phyloP scores from a whole-genome alignment of 2,888 invertebrate genomes.

The Drosophila sordidula region DNA sequence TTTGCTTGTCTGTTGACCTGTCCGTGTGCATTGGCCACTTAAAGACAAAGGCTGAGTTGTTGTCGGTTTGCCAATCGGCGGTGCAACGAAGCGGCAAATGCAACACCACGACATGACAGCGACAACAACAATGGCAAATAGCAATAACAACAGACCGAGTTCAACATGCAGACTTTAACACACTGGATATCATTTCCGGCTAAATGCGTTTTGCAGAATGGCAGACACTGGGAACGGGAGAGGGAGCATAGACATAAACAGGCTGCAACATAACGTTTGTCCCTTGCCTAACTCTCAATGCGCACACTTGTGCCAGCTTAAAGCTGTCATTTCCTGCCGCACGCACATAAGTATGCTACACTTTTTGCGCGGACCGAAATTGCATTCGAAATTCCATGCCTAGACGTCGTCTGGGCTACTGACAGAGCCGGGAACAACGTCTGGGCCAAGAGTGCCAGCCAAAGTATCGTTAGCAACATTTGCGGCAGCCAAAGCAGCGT shows the following conservation, averaged over 20 bases:
- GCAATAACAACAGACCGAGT: slow-evolving; percentile 2
- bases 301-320: slow-evolving; percentile 8
- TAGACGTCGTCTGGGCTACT: slow-evolving; percentile 70
- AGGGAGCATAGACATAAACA: slow-evolving; percentile 21
- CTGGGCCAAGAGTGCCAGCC: slow-evolving; percentile 41
- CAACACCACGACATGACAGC: slow-evolving; percentile 71
- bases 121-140: slow-evolving; percentile 21
- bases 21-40: slow-evolving; percentile 71
- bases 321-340: slow-evolving; percentile 25
- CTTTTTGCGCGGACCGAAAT: slow-evolving; percentile 44
- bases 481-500: slow-evolving; percentile 46
- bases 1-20: slow-evolving; percentile 38
- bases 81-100: slow-evolving; percentile 79
- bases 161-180: slow-evolving; percentile 65
- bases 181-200: slow-evolving; percentile 79
- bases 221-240: slow-evolving; percentile 21
- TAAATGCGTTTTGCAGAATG: slow-evolving; percentile 75
- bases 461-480: slow-evolving; percentile 65
- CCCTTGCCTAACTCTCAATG: too few relatives aligned
- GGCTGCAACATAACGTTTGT: slow-evolving; percentile 33
- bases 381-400: slow-evolving; percentile 69
- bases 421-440: slow-evolving; percentile 52
- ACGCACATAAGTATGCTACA: slow-evolving; percentile 51
- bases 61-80: slow-evolving; percentile 62
- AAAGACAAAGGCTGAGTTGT: slow-evolving; percentile 59